Percentiles rank a stretch among this genome's conserved stretches.
These are phyloP conservation scores for Phengaris alcon DNA, from an alignment of 2,888 invertebrate genomes.

Conservation along the genomic window DNA sequence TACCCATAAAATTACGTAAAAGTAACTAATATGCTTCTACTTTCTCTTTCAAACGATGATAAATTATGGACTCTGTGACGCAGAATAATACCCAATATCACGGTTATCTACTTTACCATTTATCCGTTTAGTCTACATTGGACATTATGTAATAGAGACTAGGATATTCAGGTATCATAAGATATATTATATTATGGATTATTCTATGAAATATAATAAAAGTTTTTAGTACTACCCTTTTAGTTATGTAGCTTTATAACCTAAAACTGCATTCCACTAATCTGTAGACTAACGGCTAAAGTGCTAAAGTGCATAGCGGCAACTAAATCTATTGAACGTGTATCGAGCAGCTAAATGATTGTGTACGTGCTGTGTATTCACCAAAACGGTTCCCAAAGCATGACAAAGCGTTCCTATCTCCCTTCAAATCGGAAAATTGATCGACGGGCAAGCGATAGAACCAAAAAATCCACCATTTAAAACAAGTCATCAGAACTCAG, in stretches of 20 bases:
- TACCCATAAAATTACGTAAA: not conserved
- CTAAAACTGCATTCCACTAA: conserved; percentile 28
- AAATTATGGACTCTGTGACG: conserved; percentile 53
- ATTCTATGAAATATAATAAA: not conserved
- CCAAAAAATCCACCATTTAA: not conserved
- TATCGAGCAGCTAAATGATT: conserved; percentile 60
- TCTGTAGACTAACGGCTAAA: conserved; percentile 54
- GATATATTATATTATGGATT: not conserved
- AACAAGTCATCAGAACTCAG: not conserved
- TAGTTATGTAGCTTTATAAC: not conserved
- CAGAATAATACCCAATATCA: conserved; percentile 64
- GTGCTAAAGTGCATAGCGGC: conserved; percentile 60
- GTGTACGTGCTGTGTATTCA: conserved; percentile 74
- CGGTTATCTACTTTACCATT: conserved; percentile 52
- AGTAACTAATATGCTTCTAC: conserved; percentile 12
- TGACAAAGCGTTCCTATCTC: conserved; percentile 53
- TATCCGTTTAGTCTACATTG: conserved; percentile 30
- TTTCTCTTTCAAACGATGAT: conserved; percentile 43
- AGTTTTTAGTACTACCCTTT: not conserved
- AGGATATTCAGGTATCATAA: not conserved
- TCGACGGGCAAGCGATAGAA: not conserved
- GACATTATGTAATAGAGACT: not conserved
- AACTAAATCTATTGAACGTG: conserved; percentile 52
- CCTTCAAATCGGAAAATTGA: conserved; percentile 19
- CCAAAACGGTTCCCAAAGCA: conserved; percentile 65